A percentile compares a stretch with the other conserved stretches of the same genome.
These are phyloP conservation scores for Macrochelys suwanniensis DNA, from an alignment of 2,797 vertebrate genomes.

Conservation along the genomic window DNA sequence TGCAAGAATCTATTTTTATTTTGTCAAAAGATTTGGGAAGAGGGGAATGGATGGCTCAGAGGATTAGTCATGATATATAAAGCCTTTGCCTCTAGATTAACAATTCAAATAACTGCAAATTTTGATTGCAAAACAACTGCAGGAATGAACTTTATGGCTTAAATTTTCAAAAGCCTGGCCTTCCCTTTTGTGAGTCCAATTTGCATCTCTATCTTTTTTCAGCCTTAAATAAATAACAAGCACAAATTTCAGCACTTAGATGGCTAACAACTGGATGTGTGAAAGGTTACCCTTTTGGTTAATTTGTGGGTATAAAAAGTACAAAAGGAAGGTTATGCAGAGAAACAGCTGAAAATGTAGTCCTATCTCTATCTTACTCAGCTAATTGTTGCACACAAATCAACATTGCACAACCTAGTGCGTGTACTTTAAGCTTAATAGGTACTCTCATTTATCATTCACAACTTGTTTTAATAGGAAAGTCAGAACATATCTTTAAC, in stretches of 20 bases:
- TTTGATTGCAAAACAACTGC: neutral
- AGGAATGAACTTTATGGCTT: neutral
- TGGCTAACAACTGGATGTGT: conserved; percentile 28
- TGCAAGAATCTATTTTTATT: conserved; percentile 30
- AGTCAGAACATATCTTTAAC: conserved; percentile 68
- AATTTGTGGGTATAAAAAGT: conserved; percentile 48
- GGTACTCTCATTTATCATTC: conserved; percentile 72
- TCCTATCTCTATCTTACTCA: conserved; percentile 55
- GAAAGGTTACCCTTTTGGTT: neutral
- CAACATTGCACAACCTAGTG: conserved; percentile 66
- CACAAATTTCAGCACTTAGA: conserved; percentile 13
- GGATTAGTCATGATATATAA: neutral
- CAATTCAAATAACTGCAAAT: neutral
- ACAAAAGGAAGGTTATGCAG: conserved; percentile 51
- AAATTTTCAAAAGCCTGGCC: neutral
- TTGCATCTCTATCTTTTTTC: neutral
- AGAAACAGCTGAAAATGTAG: conserved; percentile 37
- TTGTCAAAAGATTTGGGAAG: neutral
- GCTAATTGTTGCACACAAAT: conserved; percentile 67
- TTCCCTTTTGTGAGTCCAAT: neutral
- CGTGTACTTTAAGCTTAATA: conserved; percentile 67
- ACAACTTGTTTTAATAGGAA: conserved; percentile 71
- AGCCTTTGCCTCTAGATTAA: conserved; percentile 17
- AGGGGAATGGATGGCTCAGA: neutral
- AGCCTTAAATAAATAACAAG: neutral